These are phyloP conservation scores for Felis chaus DNA, from an alignment of 2,113 vertebrate genomes.

Conservation along the genomic window DNA sequence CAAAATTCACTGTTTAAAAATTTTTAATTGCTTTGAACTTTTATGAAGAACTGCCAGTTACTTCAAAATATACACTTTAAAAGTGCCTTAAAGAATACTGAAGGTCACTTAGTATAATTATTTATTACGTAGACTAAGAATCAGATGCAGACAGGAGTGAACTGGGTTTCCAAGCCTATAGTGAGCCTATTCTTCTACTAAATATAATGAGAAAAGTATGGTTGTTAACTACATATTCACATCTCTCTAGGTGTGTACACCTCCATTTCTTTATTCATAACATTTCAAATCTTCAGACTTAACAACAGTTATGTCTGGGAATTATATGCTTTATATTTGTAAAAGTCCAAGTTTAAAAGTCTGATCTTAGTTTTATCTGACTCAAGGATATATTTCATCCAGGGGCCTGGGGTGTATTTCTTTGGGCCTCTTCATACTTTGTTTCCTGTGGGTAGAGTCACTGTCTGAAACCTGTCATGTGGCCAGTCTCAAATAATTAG, in stretches of 20 bases:
- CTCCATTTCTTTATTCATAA: not conserved
- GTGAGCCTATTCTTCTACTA: not conserved
- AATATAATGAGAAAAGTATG: not conserved
- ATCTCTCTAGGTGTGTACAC: not conserved
- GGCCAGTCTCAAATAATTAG: not conserved
- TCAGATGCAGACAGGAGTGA: not conserved
- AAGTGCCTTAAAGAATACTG: not conserved
- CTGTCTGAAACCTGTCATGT: not conserved
- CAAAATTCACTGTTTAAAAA: not conserved
- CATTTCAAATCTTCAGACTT: slow-evolving; percentile 22
- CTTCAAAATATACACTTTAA: not conserved
- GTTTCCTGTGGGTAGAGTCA: not conserved
- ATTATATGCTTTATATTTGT: not conserved
- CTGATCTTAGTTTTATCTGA: not conserved
- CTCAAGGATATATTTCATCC: not conserved
- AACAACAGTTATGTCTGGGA: not conserved
- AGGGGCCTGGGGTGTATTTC: not conserved
- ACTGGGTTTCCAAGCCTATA: not conserved
- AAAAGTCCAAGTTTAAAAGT: not conserved
- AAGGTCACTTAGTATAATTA: slow-evolving; percentile 21
- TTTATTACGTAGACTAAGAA: not conserved
- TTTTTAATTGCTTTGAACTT: slow-evolving; percentile 1
- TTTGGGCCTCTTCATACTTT: not conserved
- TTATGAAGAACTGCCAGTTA: not conserved
- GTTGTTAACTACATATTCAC: not conserved